phyloP scores from a whole-genome alignment of 2,113 vertebrate species.

The Rousettus leschenaultii region DNA sequence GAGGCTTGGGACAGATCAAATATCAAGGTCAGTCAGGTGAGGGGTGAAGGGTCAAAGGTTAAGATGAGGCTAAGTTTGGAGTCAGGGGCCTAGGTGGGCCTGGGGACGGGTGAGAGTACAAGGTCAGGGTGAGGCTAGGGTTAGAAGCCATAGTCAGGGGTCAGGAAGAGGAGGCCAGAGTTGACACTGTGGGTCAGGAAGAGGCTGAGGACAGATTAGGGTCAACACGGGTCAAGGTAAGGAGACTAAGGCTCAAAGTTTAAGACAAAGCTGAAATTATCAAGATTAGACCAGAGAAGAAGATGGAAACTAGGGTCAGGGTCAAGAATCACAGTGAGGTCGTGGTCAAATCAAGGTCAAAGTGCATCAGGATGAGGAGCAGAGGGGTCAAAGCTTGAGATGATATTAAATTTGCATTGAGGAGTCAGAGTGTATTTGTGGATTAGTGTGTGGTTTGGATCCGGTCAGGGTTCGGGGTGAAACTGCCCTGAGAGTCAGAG shows the following conservation, averaged over 20 bases:
- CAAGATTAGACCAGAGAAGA: not conserved
- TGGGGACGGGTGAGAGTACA: no score
- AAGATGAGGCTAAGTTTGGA: not conserved
- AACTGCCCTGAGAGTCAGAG: no score
- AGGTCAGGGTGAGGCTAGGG: not conserved
- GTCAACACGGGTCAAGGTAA: not conserved
- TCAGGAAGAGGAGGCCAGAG: not conserved
- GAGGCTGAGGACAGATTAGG: not conserved
- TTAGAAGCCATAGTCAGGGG: not conserved
- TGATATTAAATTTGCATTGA: not conserved
- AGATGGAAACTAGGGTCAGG: not conserved
- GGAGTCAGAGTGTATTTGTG: not conserved
- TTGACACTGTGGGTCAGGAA: not conserved
- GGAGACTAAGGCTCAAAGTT: not conserved
- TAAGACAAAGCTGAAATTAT: not conserved
- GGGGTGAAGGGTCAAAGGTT: not conserved
- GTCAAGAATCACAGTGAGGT: not conserved
- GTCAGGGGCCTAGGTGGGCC: not conserved
- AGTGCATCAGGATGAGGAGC: not conserved
- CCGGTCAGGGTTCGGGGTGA: rapidly evolving
- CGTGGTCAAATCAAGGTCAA: not conserved
- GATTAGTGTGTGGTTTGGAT: no score
- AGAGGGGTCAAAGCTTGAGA: not conserved
- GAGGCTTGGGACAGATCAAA: not conserved
- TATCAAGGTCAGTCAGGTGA: not conserved